These are phyloP conservation scores for Yponomeuta malinellus DNA, from an alignment of 2,888 invertebrate genomes.

Conservation along the genomic window DNA sequence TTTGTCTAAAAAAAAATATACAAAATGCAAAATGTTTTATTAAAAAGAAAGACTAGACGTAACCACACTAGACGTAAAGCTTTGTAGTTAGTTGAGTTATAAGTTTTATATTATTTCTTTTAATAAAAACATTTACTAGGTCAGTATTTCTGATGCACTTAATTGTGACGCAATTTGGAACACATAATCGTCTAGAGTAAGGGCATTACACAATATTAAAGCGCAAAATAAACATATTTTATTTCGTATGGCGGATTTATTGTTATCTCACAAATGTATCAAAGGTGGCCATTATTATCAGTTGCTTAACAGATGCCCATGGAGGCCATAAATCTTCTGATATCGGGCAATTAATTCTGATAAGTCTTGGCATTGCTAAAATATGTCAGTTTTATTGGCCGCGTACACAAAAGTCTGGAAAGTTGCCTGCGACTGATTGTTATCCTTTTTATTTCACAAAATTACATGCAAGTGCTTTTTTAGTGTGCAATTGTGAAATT, in stretches of 20 bases:
- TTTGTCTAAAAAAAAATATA: too few relatives aligned
- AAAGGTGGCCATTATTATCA: not conserved
- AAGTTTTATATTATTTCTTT: too few relatives aligned
- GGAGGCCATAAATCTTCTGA: not conserved
- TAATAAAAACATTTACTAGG: too few relatives aligned
- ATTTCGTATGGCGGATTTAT: not conserved
- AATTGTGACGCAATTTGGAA: too few relatives aligned
- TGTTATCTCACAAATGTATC: not conserved
- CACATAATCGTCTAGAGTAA: too few relatives aligned
- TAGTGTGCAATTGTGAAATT: slow-evolving; percentile 1
- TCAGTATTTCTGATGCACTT: too few relatives aligned
- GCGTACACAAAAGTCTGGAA: not conserved
- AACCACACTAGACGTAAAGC: too few relatives aligned
- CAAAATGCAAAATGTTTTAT: too few relatives aligned
- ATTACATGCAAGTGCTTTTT: not conserved
- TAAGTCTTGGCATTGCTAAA: not conserved
- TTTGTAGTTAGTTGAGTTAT: too few relatives aligned
- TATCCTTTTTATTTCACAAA: slow-evolving; percentile 8
- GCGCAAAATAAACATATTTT: not conserved
- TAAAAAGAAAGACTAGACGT: too few relatives aligned
- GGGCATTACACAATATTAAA: not conserved
- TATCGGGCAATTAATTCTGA: not conserved
- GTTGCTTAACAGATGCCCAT: not conserved
- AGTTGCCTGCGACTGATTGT: not conserved
- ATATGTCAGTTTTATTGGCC: not conserved